phyloP scores from a whole-genome alignment of 2,888 invertebrate genomes.

The Exephanes ischioxanthus region DNA sequence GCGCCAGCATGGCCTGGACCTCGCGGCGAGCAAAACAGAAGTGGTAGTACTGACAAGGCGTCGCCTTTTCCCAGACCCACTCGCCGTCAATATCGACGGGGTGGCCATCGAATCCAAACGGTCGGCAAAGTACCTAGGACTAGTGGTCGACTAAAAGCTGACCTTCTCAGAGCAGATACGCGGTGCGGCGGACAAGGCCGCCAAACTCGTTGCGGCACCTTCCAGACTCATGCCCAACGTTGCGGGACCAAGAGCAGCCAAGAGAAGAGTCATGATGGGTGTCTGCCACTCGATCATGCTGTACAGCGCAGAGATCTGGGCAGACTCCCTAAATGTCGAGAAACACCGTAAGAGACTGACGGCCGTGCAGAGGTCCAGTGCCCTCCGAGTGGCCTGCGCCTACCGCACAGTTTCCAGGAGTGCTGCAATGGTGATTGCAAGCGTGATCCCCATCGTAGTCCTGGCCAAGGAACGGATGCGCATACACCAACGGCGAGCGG shows the following conservation, averaged over 20 bases:
- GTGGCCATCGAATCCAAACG: constrained; percentile 3
- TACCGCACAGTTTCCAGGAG: constrained; percentile 72
- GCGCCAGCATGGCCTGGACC: not conserved
- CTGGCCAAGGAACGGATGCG: constrained; percentile 63
- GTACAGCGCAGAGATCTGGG: constrained; percentile 66
- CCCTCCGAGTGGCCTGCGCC: constrained; percentile 57
- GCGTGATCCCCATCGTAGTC: constrained; percentile 67
- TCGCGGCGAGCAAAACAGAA: constrained; percentile 26
- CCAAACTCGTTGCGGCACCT: constrained; percentile 56
- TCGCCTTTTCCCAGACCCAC: not conserved
- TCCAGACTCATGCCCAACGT: constrained; percentile 39
- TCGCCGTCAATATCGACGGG: constrained; percentile 9
- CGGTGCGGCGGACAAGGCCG: constrained; percentile 42
- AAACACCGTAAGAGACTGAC: constrained; percentile 61
- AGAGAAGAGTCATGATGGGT: constrained; percentile 61
- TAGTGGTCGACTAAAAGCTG: constrained; percentile 63
- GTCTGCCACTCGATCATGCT: constrained; percentile 65
- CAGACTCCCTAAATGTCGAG: constrained; percentile 49
- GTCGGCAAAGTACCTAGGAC: constrained; percentile 68
- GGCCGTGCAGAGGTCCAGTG: constrained; percentile 63
- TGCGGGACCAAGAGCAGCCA: constrained; percentile 55
- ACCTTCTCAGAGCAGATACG: constrained; percentile 67
- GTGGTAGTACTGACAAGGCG: not conserved
- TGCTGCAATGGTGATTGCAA: constrained; percentile 67
- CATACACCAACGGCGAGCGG: constrained; percentile 11